These are phyloP conservation scores for Griposia aprilina DNA, from an alignment of 2,888 invertebrate species.

Conservation along the genomic window DNA sequence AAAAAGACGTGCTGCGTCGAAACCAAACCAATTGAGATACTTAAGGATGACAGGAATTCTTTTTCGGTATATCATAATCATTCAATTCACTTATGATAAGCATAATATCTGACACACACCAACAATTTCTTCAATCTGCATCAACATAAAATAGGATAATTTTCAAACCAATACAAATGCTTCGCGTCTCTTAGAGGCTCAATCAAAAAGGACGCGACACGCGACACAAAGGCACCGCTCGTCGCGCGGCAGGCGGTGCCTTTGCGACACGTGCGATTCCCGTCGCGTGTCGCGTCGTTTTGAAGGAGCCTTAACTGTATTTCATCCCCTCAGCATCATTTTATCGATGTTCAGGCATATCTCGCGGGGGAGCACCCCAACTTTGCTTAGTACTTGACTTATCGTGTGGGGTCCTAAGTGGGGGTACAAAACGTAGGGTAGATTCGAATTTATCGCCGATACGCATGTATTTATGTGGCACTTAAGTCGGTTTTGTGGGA, in stretches of 20 bases:
- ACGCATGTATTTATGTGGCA: constrained; percentile 80
- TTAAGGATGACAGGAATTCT: background rate
- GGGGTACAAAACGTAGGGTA: constrained; percentile 80
- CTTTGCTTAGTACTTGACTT: constrained; percentile 84
- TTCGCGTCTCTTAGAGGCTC: constrained; percentile 43
- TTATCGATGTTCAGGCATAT: constrained; percentile 54
- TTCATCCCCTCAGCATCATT: constrained; percentile 47
- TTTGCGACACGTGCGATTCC: too few relatives aligned
- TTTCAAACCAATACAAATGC: constrained; percentile 61
- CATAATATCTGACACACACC: constrained; percentile 1
- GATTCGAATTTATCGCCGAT: constrained; percentile 82
- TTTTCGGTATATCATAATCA: background rate
- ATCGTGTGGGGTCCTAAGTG: constrained; percentile 76
- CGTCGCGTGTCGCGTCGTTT: too few relatives aligned
- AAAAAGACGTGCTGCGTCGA: background rate
- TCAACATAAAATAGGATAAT: constrained; percentile 42
- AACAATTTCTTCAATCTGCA: constrained; percentile 18
- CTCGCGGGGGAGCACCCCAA: constrained; percentile 66
- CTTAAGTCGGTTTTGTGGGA: constrained; percentile 70
- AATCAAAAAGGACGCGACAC: too few relatives aligned
- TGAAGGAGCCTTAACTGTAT: constrained; percentile 49
- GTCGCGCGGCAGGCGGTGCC: too few relatives aligned
- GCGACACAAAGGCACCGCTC: too few relatives aligned
- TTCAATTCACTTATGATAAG: constrained; percentile 20
- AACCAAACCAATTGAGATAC: constrained; percentile 20